Percentiles rank a stretch among this genome's conserved stretches.
phyloP scores from a whole-genome alignment of 2,888 invertebrate genomes.

The Eutolmus rufibarbis region DNA sequence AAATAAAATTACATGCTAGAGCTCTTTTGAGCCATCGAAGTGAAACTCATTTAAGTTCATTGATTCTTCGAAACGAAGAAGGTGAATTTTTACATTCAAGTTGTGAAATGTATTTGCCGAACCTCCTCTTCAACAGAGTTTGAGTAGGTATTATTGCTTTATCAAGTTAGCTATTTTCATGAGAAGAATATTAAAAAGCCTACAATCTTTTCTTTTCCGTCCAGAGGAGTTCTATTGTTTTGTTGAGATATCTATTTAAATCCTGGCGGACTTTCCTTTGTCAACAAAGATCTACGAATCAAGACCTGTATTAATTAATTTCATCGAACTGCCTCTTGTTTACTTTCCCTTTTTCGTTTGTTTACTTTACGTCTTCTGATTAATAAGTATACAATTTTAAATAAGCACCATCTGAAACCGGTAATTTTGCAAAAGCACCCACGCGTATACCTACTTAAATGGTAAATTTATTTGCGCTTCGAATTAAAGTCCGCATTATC shows the following conservation, averaged over 20 bases:
- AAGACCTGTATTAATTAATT: background rate
- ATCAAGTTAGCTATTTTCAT: background rate
- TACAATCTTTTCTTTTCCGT: background rate
- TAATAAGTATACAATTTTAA: background rate
- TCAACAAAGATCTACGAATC: background rate
- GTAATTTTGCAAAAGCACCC: background rate
- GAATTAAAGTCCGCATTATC: background rate
- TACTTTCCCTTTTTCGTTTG: background rate
- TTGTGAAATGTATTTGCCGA: background rate
- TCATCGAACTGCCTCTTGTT: background rate
- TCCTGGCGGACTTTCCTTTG: background rate
- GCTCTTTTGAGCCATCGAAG: background rate
- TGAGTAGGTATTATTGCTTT: background rate
- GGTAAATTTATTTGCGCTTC: background rate
- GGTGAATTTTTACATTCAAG: background rate
- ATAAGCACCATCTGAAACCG: background rate
- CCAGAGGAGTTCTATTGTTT: background rate
- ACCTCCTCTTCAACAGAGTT: background rate
- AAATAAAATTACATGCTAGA: too few relatives aligned
- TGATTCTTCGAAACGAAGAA: background rate
- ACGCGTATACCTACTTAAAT: background rate
- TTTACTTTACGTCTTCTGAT: background rate
- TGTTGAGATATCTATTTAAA: background rate
- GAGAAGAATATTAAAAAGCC: background rate
- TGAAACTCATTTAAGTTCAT: background rate